phyloP scores from a whole-genome alignment of 2,888 invertebrate species.

The Sesia apiformis region DNA sequence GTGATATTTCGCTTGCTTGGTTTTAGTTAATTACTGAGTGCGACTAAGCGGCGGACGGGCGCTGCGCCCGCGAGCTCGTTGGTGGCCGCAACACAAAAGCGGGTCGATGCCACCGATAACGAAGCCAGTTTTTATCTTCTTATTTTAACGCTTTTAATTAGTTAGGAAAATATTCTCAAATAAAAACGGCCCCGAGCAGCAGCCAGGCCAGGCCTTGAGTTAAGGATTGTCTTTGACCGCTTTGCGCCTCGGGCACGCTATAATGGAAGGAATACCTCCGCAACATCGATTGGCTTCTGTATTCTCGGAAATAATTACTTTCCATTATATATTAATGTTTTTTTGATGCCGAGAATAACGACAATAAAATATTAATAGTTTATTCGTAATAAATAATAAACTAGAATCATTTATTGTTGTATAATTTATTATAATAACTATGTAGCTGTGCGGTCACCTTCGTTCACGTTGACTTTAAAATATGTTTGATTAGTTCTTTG shows the following conservation, averaged over 20 bases:
- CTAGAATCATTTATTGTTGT: too few relatives aligned
- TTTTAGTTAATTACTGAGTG: slow-evolving; percentile 69
- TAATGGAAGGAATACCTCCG: slow-evolving; percentile 50
- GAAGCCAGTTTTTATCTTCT: slow-evolving; percentile 66
- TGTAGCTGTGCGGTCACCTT: too few relatives aligned
- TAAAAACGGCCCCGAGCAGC: slow-evolving; percentile 56
- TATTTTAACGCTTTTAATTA: slow-evolving; percentile 74
- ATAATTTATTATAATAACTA: too few relatives aligned
- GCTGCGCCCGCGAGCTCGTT: slow-evolving; percentile 31
- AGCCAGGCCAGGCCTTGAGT: slow-evolving; percentile 38
- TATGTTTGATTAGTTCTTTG: too few relatives aligned
- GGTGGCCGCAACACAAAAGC: slow-evolving; percentile 68
- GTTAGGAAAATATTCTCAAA: slow-evolving; percentile 74
- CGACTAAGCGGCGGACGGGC: slow-evolving; percentile 41
- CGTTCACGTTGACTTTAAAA: too few relatives aligned
- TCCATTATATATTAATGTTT: slow-evolving; percentile 34
- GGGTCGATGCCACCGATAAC: slow-evolving; percentile 72
- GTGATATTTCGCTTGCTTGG: slow-evolving; percentile 17
- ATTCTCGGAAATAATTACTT: slow-evolving; percentile 48
- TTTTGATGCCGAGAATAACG: slow-evolving; percentile 3
- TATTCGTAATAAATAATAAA: background rate
- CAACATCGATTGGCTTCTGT: slow-evolving; percentile 60
- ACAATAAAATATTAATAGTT: background rate
- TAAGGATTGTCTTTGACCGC: slow-evolving; percentile 58
- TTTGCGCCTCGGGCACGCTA: slow-evolving; percentile 42